Evolutionary conservation across 2,888 invertebrate genomes (phyloP).

Genomic region (Aspidiotus rigidus): DNA sequence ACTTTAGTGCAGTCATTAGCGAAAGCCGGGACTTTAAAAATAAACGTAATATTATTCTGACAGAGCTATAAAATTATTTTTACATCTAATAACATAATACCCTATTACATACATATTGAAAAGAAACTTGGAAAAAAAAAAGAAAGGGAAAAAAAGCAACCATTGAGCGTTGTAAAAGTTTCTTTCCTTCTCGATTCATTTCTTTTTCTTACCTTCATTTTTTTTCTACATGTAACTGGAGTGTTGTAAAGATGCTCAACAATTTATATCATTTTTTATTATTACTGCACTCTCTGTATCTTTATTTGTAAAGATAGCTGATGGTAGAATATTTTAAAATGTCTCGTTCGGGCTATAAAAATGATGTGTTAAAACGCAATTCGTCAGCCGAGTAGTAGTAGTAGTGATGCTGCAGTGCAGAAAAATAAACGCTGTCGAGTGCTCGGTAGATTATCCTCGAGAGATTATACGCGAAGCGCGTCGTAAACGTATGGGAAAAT

Average conservation of each 20-base stretch:
- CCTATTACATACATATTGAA: background rate
- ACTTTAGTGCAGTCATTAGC: slow-evolving; percentile 26
- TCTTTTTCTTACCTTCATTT: background rate
- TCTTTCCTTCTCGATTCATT: background rate
- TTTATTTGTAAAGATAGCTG: background rate
- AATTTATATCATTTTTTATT: slow-evolving; percentile 1
- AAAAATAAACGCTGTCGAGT: no score
- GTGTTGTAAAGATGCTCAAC: background rate
- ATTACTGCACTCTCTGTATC: background rate
- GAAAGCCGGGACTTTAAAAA: slow-evolving; percentile 18
- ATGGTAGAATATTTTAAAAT: no score
- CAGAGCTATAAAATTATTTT: slow-evolving; percentile 20
- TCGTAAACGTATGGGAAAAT: no score
- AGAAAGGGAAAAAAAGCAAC: no score
- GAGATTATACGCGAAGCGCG: no score
- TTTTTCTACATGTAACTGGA: no score
- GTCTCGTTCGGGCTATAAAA: no score
- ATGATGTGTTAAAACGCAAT: no score
- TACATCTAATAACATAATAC: slow-evolving; percentile 11
- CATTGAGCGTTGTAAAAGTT: background rate
- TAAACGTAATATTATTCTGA: slow-evolving; percentile 27
- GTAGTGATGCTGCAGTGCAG: no score
- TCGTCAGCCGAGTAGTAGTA: no score
- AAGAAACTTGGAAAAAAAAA: background rate
- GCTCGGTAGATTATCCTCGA: no score